Percentiles rank a stretch among this genome's conserved stretches.
These are phyloP conservation scores for Megaceryle maxima DNA, from an alignment of 2,113 vertebrate genomes.

Conservation along the genomic window DNA sequence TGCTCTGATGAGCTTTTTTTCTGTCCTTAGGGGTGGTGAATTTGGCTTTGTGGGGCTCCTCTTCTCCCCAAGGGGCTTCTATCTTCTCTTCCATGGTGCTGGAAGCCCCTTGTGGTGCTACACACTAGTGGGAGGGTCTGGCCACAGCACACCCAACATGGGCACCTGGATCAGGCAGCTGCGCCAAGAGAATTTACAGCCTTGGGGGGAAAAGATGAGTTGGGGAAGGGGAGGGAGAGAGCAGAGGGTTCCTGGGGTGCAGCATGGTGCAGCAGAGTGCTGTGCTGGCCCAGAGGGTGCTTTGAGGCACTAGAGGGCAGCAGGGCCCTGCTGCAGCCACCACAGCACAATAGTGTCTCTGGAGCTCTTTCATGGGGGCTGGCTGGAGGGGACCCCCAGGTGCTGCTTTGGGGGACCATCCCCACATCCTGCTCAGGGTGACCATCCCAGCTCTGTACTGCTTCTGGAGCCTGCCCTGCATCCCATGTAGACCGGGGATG, in stretches of 20 bases:
- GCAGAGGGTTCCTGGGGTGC: not conserved
- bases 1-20: not conserved
- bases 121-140: accelerated
- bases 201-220: not conserved
- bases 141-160: not conserved
- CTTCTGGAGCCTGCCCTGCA: not conserved
- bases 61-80: not conserved
- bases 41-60: not conserved
- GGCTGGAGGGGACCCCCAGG: not conserved
- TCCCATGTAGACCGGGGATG: accelerated
- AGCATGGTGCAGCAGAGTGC: not conserved
- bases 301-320: constrained; percentile 47
- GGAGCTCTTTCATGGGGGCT: not conserved
- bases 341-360: accelerated
- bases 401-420: not conserved
- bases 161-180: not conserved
- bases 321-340: not conserved
- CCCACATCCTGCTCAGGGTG: accelerated
- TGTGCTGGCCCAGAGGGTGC: not conserved
- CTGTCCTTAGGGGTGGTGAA: accelerated
- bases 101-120: not conserved
- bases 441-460: not conserved
- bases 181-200: not conserved
- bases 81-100: not conserved
- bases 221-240: not conserved